Base-by-base conservation (phyloP, 2,113 vertebrate species). In the Melierax canorus region DNA sequence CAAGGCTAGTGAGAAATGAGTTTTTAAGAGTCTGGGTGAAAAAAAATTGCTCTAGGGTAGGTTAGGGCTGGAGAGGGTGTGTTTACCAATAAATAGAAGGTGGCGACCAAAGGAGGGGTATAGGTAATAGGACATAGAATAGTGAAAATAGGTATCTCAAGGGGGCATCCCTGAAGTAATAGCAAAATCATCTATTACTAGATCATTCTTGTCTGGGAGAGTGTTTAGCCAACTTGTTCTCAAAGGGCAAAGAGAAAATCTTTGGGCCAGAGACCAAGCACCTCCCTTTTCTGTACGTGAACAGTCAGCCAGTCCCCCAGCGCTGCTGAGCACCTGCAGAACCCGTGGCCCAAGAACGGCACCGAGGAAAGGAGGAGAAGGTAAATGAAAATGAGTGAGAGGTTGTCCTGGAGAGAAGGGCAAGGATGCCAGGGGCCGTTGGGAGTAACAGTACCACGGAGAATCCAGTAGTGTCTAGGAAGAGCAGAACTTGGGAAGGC, bases 331-430 rank as follows among this genome's bases (percentile, higher is more conserved):
- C 64, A 36, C 29, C 34, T 77, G 26, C 29, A 53, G 67, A 80
- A 59, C 2, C 0, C 0, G 1, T n/a, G 38, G 34, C 34, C 43
- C 66, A 29, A 50, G 71, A 71, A 58, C 0, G 1, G 11, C 38
- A 45, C 43, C 45, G 32, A 56, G 36, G 23, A 77, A 48, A 77
- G 29, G 11, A 56, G 39, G 62, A 87, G 58, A 55, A 12, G 21
- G 43, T n/a, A 74, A 50, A 69, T 32, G 62, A 68, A 63, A 62
- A 50, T 48, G 22, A 21, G 5, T 34, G 45, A n/a, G 55, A 63
- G 4, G 36, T 51, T 51, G 13, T 51, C 22, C 30, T 39, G 27
- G 29, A 58, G 10, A 75, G 53, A 80, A 67, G 7, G 55, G 12
- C 68, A 43, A 71, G 19, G 15, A 24, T 77, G 19, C 43, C 6